Conservation (phyloP, 2,888 invertebrate species). For the Agrilus cyanescens region DNA sequence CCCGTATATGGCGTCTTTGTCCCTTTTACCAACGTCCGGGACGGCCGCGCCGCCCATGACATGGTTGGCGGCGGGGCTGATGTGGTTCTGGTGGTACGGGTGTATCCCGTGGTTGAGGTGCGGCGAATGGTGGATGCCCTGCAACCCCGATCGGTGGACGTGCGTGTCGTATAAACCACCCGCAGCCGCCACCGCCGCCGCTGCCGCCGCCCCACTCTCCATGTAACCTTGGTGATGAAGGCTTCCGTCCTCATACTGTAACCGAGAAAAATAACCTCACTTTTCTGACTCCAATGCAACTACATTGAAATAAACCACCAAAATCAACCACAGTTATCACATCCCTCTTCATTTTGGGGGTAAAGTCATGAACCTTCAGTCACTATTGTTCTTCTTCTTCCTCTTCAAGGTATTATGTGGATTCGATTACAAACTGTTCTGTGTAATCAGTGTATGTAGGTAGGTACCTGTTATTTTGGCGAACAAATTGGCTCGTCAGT, state of each 20-base stretch:
- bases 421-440: too few species aligned
- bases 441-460: too few species aligned
- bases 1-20: slow-evolving; percentile 98
- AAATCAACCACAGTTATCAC: too few species aligned
- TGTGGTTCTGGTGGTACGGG: slow-evolving; percentile 62
- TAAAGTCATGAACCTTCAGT: too few species aligned
- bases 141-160: slow-evolving; percentile 51
- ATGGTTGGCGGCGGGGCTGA: slow-evolving; percentile 63
- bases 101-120: slow-evolving; percentile 74
- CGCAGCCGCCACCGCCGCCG: slow-evolving; percentile 39
- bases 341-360: too few species aligned
- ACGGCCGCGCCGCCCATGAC: slow-evolving; percentile 63
- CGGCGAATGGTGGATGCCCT: slow-evolving; percentile 64
- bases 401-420: too few species aligned
- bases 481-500: too few species aligned
- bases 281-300: too few species aligned
- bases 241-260: slow-evolving; percentile 92
- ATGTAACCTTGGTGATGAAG: slow-evolving; percentile 66
- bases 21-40: slow-evolving; percentile 90
- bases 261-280: slow-evolving; percentile 8
- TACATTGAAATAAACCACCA: too few species aligned
- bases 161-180: slow-evolving; percentile 66
- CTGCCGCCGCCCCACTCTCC: slow-evolving; percentile 52
- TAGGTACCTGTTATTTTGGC: too few species aligned
- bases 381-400: too few species aligned